phyloP scores from a whole-genome alignment of 2,888 invertebrate genomes.

The Eilema sororculum region DNA sequence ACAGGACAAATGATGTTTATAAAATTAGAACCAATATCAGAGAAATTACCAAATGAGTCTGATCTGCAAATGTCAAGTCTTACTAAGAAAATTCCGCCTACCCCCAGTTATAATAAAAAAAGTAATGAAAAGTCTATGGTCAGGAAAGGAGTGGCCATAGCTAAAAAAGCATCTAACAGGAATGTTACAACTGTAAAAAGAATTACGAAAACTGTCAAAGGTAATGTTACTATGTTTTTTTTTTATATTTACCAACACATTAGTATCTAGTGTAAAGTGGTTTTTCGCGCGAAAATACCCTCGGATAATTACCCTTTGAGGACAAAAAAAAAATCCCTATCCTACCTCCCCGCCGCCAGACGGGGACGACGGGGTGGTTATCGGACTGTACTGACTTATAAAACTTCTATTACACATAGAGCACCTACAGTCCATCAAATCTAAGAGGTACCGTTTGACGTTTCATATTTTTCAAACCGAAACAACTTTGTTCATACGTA shows the following conservation, averaged over 20 bases:
- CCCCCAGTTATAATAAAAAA: neutral
- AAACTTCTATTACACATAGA: no score
- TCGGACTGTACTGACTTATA: no score
- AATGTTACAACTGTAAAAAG: neutral
- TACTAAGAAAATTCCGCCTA: neutral
- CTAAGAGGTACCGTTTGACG: no score
- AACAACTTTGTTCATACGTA: no score
- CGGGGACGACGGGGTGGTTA: no score
- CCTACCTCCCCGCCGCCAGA: no score
- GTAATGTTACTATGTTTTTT: conserved; percentile 6
- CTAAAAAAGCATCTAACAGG: neutral
- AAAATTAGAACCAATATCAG: conserved; percentile 31
- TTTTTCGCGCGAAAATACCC: no score
- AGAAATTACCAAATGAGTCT: neutral
- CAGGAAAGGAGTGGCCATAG: neutral
- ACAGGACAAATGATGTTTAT: conserved; percentile 45
- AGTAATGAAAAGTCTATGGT: neutral
- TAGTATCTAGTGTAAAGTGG: no score
- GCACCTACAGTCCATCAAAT: no score
- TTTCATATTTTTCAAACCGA: no score
- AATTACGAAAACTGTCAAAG: neutral
- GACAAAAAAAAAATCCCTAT: no score
- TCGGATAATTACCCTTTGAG: no score
- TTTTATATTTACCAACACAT: neutral
- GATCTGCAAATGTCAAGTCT: neutral